phyloP scores from a whole-genome alignment of 2,797 vertebrate genomes.

The Varecia variegata region DNA sequence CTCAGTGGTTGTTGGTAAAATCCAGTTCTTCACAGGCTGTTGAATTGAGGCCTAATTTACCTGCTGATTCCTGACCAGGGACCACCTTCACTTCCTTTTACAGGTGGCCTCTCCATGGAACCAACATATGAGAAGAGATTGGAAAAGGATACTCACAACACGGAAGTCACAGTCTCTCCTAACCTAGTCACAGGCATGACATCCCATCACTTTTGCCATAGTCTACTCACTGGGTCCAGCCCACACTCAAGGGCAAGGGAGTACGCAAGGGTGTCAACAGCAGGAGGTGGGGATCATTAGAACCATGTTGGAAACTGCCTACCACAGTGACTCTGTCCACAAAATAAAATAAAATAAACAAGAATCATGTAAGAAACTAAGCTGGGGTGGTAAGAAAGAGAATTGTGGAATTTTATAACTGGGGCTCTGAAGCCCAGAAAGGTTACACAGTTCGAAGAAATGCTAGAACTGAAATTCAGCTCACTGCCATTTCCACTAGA shows the following conservation, averaged over 20 bases:
- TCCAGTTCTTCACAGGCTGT: neutral
- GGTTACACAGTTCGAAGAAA: neutral
- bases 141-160: neutral
- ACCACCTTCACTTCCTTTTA: neutral
- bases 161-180: neutral
- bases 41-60: neutral
- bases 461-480: slow-evolving; percentile 14
- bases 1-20: neutral
- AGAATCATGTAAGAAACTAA: neutral
- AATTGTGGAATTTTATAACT: neutral
- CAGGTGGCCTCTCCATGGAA: neutral
- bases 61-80: neutral
- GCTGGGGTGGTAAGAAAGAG: neutral
- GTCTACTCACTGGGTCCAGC: neutral
- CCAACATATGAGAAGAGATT: neutral
- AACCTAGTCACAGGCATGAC: neutral
- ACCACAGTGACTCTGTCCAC: neutral
- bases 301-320: neutral
- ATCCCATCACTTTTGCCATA: neutral
- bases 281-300: neutral
- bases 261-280: neutral
- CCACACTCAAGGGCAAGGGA: too few relatives aligned
- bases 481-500: neutral
- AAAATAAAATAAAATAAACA: neutral
- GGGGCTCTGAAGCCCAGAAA: neutral